Conservation (phyloP, 1,140 invertebrate species). For the Rhizoglyphus robini region DNA sequence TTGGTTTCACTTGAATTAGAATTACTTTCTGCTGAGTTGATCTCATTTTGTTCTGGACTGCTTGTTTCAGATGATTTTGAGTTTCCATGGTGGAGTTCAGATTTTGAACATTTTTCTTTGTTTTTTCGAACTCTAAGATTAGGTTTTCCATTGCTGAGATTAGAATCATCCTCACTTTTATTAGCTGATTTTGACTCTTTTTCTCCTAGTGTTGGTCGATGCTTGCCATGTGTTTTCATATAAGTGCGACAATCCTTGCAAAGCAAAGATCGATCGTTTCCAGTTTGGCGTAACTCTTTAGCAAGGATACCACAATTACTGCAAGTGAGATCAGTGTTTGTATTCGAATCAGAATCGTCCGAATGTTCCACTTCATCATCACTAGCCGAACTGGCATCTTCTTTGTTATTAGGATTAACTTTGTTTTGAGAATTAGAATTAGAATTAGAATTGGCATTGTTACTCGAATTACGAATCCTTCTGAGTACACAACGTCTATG, state of each 20-base stretch:
- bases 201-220: slow-evolving; percentile 43
- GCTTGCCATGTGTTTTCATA: slow-evolving; percentile 67
- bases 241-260: slow-evolving; percentile 67
- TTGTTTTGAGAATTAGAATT: background rate
- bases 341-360: slow-evolving; percentile 78
- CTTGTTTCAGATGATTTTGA: slow-evolving; percentile 15
- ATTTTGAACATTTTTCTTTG: slow-evolving; percentile 23
- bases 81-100: background rate
- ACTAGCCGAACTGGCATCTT: background rate
- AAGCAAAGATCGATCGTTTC: slow-evolving; percentile 57
- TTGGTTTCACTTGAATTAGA: background rate
- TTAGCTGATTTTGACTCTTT: slow-evolving; percentile 11
- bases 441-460: background rate
- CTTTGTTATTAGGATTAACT: background rate
- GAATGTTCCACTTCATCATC: slow-evolving; percentile 87
- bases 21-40: background rate
- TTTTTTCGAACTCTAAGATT: slow-evolving; percentile 43
- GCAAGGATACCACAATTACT: slow-evolving; percentile 48
- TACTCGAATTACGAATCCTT: slow-evolving; percentile 48
- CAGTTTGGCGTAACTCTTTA: slow-evolving; percentile 58
- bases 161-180: slow-evolving; percentile 28
- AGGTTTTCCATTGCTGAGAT: slow-evolving; percentile 40
- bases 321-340: slow-evolving; percentile 42
- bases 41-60: background rate
- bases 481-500: slow-evolving; percentile 67